A percentile compares a stretch with the other conserved stretches of the same genome.
These are phyloP conservation scores for Eledona agricola DNA, from an alignment of 2,888 invertebrate genomes.

Conservation along the genomic window DNA sequence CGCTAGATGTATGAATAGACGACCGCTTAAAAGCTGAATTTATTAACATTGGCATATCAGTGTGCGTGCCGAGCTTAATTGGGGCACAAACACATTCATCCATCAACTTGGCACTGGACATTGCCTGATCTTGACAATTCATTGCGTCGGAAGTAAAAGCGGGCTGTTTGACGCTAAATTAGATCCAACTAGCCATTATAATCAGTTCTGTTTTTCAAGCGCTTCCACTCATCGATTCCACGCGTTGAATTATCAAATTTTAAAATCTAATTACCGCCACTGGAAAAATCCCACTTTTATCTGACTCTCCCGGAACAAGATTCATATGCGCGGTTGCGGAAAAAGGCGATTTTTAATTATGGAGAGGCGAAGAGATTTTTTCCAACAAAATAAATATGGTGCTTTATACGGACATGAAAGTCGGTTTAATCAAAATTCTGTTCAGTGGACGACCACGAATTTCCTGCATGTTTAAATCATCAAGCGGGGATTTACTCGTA, in stretches of 20 bases:
- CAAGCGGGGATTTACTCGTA: slow-evolving; percentile 26
- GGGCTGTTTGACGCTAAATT: slow-evolving; percentile 50
- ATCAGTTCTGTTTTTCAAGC: slow-evolving; percentile 36
- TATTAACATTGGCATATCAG: slow-evolving; percentile 49
- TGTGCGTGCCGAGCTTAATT: slow-evolving; percentile 53
- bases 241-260: slow-evolving; percentile 37
- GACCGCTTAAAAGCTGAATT: slow-evolving; percentile 38
- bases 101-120: slow-evolving; percentile 59
- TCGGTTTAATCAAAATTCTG: slow-evolving; percentile 24
- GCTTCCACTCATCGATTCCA: slow-evolving; percentile 31
- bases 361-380: slow-evolving; percentile 7
- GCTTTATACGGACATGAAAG: slow-evolving; percentile 16
- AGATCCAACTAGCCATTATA: slow-evolving; percentile 43
- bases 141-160: slow-evolving; percentile 51
- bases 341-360: slow-evolving; percentile 32
- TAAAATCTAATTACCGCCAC: slow-evolving; percentile 38
- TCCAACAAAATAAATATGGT: slow-evolving; percentile 13
- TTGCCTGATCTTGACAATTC: slow-evolving; percentile 54
- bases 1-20: slow-evolving; percentile 22
- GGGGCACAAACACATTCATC: slow-evolving; percentile 58
- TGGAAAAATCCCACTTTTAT: slow-evolving; percentile 26
- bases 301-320: slow-evolving; percentile 29
- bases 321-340: slow-evolving; percentile 19
- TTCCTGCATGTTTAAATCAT: slow-evolving; percentile 32
- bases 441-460: slow-evolving; percentile 20